phyloP scores from a whole-genome alignment of 2,113 vertebrate species.

The Noturus placidus region DNA sequence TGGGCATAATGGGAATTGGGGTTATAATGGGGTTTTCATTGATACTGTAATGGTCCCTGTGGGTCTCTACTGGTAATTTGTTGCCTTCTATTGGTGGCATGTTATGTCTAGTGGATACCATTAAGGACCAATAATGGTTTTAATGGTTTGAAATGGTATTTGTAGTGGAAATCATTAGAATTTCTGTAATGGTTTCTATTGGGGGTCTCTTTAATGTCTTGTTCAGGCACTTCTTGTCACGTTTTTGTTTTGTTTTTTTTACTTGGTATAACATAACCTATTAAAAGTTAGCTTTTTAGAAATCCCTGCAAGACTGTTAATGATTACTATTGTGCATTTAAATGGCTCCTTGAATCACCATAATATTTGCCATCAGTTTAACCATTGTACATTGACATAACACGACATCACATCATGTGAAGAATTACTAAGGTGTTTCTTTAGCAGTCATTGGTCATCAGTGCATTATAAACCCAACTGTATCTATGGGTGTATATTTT shows the following conservation, averaged over 20 bases:
- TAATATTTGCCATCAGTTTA: background rate
- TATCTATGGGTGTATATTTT: background rate
- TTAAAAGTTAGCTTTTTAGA: background rate
- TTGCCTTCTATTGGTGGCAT: too few species aligned
- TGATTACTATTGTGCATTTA: background rate
- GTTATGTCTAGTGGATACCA: too few species aligned
- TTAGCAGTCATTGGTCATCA: background rate
- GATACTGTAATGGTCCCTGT: too few species aligned
- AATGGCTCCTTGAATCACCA: background rate
- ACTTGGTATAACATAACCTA: background rate
- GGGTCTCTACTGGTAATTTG: too few species aligned
- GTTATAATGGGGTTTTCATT: too few species aligned
- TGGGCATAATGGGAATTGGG: too few species aligned
- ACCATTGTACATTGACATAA: too few species aligned
- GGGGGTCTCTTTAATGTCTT: background rate
- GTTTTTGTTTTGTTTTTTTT: background rate
- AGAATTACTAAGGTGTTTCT: background rate
- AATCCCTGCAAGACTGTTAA: background rate
- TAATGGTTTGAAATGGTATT: too few species aligned
- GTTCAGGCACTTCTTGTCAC: background rate
- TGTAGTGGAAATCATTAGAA: too few species aligned
- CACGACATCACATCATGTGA: background rate
- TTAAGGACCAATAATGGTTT: too few species aligned
- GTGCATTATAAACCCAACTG: background rate
- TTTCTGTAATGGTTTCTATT: background rate